Evolutionary conservation across 2,888 invertebrate species (phyloP), one percentile per base, ranked within the genome.

Genomic region (Melitaea athalia): DNA sequence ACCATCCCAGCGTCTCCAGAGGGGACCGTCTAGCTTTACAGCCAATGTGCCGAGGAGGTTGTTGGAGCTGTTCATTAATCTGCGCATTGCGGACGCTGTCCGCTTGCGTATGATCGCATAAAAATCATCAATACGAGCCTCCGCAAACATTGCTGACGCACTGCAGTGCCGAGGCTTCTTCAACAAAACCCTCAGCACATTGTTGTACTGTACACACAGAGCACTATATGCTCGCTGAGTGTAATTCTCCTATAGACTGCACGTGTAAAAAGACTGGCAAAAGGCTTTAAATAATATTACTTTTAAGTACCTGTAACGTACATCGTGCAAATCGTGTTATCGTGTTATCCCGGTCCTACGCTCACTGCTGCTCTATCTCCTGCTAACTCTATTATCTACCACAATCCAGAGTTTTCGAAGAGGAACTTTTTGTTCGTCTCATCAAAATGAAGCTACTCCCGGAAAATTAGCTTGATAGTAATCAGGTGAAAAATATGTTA

Each of bases 111-210:
- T 62, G 7, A 57, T 61, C 47, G 62, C 55, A 14, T 63, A 33
- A 14, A 59, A 62, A 6, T 47, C 57, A 10, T 66, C 61, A n/a
- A 52, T 31, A 6, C 15, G 52, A 8, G 45, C 61, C 38, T 50
- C n/a, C 60, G 59, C 67, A 63, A 67, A 62, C 67, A 67, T 57
- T 14, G n/a, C 17, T 11, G 50, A 47, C 6, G 50, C 63, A 38
- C 59, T 67, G 47, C 59, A 67, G 57, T 42, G 57, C 14, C 63
- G 59, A n/a, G 59, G 57, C 15, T 55, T 42, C 50, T 57, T 61
- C 33, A 67, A 17, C 17, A 66, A 33, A n/a, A 38, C 33, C 60
- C 47, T 60, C 14, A 57, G 57, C 33, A 33, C 57, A 31, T 57
- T 33, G 57, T 57, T 57, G 14, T 57, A 57, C 14, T 57, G 57